Conservation (phyloP, 2,888 invertebrate genomes). For the Athrips mouffetella region DNA sequence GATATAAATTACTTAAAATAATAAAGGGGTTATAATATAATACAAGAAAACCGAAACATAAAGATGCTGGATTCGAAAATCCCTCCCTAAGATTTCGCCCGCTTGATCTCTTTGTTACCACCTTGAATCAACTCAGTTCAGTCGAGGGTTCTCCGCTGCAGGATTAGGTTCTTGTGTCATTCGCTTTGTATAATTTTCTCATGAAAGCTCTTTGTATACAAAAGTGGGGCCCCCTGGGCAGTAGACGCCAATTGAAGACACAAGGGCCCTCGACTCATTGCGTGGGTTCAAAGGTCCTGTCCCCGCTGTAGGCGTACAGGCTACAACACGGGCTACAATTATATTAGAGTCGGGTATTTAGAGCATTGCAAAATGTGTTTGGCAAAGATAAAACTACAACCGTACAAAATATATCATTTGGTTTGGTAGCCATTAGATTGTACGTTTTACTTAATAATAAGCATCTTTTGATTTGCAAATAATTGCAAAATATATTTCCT, state of each 20-base stretch:
- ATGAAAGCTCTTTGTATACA: constrained; percentile 5
- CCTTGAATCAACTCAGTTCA: constrained; percentile 6
- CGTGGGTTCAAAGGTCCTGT: constrained; percentile 2
- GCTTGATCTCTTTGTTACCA: background rate
- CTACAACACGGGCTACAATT: background rate
- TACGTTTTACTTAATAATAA: no score
- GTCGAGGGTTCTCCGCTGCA: background rate
- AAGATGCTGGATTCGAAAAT: no score
- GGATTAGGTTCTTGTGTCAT: background rate
- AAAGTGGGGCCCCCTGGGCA: background rate
- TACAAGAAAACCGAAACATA: no score
- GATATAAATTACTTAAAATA: no score
- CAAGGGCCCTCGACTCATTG: constrained; percentile 11
- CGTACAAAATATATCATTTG: no score
- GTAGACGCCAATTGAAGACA: constrained; percentile 1
- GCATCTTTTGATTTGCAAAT: no score
- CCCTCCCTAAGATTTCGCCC: background rate
- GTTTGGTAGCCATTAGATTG: no score
- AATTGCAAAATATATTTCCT: background rate
- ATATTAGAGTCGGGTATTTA: no score
- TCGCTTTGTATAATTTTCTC: constrained; percentile 7
- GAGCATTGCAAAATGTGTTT: no score
- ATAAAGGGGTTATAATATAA: no score
- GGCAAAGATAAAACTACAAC: no score
- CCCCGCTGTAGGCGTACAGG: background rate